Evolutionary conservation across 2,888 invertebrate species (phyloP).

Genomic region (Dromius quadrimaculatus): DNA sequence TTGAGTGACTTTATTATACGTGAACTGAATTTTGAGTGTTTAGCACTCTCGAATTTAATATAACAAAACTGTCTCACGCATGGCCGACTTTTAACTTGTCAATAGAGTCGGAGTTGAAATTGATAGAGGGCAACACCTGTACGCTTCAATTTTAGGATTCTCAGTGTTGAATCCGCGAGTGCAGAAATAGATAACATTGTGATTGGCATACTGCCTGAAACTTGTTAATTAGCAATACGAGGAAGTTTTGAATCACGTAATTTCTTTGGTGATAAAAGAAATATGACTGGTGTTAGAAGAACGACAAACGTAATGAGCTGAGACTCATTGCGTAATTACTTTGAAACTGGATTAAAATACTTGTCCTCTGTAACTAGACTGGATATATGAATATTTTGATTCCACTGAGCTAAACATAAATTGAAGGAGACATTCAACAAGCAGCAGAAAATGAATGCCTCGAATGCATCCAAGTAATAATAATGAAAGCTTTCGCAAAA

Average conservation of each 20-base stretch:
- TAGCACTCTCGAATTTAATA: conserved; percentile 18
- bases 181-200: conserved; percentile 41
- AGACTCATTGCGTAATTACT: conserved; percentile 32
- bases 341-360: conserved; percentile 28
- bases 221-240: conserved; percentile 48
- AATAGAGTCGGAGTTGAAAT: not conserved
- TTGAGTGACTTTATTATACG: conserved; percentile 7
- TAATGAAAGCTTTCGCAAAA: too few species aligned
- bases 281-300: conserved; percentile 42
- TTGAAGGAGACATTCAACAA: not conserved
- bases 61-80: conserved; percentile 1
- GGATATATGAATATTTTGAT: conserved; percentile 13
- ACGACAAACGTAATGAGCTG: conserved; percentile 35
- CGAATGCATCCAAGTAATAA: too few species aligned
- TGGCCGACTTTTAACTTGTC: conserved; percentile 7
- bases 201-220: conserved; percentile 51
- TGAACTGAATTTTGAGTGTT: conserved; percentile 16
- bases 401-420: not conserved
- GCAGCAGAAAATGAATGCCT: too few species aligned
- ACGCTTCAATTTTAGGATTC: not conserved
- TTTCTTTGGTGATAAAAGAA: conserved; percentile 50
- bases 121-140: conserved; percentile 32
- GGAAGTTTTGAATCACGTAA: conserved; percentile 45
- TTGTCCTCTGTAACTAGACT: conserved; percentile 22
- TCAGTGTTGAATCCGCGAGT: not conserved